phyloP scores from a whole-genome alignment of 2,113 vertebrate genomes.

The Aegotheles bennettii region DNA sequence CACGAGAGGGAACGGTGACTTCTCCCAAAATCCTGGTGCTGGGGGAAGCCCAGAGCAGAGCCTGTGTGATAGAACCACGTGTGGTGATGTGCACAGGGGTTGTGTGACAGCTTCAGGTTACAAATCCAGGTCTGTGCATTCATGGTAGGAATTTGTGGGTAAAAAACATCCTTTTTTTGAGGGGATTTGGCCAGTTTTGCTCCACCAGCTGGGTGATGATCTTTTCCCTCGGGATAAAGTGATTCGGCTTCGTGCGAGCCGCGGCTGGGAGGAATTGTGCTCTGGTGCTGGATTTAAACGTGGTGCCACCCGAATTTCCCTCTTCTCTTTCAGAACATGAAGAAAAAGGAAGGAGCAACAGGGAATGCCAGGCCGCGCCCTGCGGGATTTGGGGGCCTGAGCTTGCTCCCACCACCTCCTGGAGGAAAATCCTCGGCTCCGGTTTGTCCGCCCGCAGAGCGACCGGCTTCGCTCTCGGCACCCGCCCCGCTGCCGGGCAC shows the following conservation, averaged over 20 bases:
- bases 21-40: rapidly evolving
- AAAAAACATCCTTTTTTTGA: neutral
- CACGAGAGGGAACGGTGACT: neutral
- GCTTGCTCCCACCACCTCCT: conserved; percentile 86
- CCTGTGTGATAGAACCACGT: rapidly evolving
- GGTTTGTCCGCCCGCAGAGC: conserved; percentile 29
- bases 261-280: rapidly evolving
- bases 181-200: neutral
- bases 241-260: rapidly evolving
- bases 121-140: neutral
- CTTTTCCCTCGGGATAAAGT: neutral
- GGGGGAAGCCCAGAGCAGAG: neutral
- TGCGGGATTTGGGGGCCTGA: conserved; percentile 37
- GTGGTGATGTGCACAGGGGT: neutral
- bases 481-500: neutral
- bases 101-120: neutral
- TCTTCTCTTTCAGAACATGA: conserved; percentile 80
- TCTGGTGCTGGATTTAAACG: rapidly evolving
- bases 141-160: rapidly evolving
- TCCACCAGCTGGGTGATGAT: neutral
- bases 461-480: rapidly evolving
- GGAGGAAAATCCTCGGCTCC: conserved; percentile 71
- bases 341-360: conserved; percentile 82
- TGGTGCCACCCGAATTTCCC: too few species aligned
- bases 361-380: conserved; percentile 70